Evolutionary conservation across 2,113 vertebrate genomes (phyloP).

Genomic region (human (Homo sapiens)): DNA sequence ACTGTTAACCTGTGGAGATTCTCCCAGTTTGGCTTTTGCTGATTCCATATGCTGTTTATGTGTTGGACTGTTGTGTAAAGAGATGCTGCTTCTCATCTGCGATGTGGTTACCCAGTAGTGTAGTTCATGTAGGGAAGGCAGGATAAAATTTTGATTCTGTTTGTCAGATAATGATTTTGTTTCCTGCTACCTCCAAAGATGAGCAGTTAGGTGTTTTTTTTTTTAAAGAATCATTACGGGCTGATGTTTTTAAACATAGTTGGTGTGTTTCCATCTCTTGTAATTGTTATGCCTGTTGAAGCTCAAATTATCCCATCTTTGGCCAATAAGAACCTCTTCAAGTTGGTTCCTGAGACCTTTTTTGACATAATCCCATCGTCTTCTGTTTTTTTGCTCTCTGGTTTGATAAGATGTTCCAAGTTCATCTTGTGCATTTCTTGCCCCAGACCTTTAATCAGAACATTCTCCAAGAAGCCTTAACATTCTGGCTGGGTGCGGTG

Average conservation of each 20-base stretch:
- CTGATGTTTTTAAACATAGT: not conserved
- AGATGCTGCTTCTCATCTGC: not conserved
- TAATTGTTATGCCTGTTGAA: not conserved
- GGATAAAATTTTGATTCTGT: not conserved
- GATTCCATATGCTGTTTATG: not conserved
- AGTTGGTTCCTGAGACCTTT: not conserved
- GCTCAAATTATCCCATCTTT: not conserved
- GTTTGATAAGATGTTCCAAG: not conserved
- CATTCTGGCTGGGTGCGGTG: too few species aligned
- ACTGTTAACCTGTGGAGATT: not conserved
- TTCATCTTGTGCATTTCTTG: not conserved
- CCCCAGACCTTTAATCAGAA: not conserved
- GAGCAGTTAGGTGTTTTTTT: not conserved
- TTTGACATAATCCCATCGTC: not conserved
- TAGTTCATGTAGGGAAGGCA: not conserved
- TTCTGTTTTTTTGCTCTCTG: constrained; percentile 14
- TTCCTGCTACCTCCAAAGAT: not conserved
- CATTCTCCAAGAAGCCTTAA: not conserved
- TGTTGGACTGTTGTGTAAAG: not conserved
- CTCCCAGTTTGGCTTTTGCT: not conserved
- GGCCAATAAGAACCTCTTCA: not conserved
- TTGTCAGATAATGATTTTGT: not conserved
- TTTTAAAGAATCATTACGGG: not conserved
- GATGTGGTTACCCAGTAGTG: not conserved
- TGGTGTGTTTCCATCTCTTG: not conserved